phyloP scores from a whole-genome alignment of 2,888 invertebrate genomes.

The Lasioglossum leucozonium region DNA sequence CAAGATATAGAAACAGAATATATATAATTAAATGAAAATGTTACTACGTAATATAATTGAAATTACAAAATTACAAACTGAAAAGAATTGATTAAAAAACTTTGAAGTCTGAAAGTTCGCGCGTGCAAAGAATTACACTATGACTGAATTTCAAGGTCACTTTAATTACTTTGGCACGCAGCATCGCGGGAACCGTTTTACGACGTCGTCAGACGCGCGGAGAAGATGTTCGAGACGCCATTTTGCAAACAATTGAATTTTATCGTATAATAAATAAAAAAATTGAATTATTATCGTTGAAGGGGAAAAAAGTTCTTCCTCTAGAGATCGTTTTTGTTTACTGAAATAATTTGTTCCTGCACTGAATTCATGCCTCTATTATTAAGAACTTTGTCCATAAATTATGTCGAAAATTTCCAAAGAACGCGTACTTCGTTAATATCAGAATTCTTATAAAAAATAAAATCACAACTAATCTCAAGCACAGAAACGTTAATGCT shows the following conservation, averaged over 20 bases:
- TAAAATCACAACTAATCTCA: too few relatives aligned
- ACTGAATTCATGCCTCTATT: neutral
- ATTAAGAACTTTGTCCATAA: neutral
- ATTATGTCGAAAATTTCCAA: neutral
- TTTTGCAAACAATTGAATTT: neutral
- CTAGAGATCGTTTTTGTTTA: neutral
- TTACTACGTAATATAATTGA: neutral
- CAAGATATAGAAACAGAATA: neutral
- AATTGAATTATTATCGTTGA: too few relatives aligned
- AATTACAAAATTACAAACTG: neutral
- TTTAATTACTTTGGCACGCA: conserved; percentile 1
- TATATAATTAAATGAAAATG: too few relatives aligned
- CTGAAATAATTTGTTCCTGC: neutral
- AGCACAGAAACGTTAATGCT: too few relatives aligned
- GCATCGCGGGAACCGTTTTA: neutral
- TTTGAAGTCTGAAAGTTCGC: neutral
- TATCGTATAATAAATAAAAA: neutral
- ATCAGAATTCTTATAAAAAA: neutral
- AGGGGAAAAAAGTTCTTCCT: neutral
- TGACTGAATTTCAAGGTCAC: conserved; percentile 5
- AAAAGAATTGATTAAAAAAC: neutral
- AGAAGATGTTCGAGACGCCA: neutral
- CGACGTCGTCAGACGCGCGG: neutral
- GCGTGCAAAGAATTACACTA: neutral
- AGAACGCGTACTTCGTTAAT: neutral